Evolutionary conservation across 2,113 vertebrate species (phyloP), one percentile per base, ranked within the genome.

Genomic region (Dendropsophus ebraccatus): DNA sequence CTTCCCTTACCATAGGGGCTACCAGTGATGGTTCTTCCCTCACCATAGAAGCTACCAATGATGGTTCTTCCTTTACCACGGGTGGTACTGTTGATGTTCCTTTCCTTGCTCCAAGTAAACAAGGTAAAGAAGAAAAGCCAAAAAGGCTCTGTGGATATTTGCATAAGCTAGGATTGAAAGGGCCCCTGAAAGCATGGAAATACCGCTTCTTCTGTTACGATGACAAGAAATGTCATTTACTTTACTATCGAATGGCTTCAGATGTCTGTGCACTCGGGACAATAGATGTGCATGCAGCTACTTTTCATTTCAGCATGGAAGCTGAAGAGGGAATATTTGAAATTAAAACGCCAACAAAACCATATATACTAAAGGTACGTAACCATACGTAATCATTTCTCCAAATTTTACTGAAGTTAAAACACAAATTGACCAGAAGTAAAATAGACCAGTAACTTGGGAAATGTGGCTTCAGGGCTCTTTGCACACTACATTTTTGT

Each of bases 181-280:
- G 97, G 0, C 96, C 97, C 0, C 93, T 99, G 49, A 96, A 92
- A 88, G 90, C 94, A 54, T 99, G 97, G 97, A 99, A 99, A 88
- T 95, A 91, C 82, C 97, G 97, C 17, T 99, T 98, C 97, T 99
- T 99, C 88, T 93, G 91, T 56, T 98, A 96, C 0, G 96, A 98
- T 83, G 96, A 96, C 89, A 95, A 92, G 82, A 96, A 95, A 85
- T 96, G 97, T 89, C 91, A 93, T 87, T 90, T 98, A 86, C 92
- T 96, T 8, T 99, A 99, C 88, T 99, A 95, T 88, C 94, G 97
- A 73, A 97, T 94, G 0, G 93, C 96, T 0, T 95, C 97, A 81
- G 97, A 99, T 10, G 90, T 96, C 41, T 96, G 89, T 77, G 94
- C 97, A 5, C 92, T 99, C 41, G 97, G 97, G 58, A 94, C 91